phyloP scores from a whole-genome alignment of 2,888 invertebrate species.

The Drosophila diplacantha region DNA sequence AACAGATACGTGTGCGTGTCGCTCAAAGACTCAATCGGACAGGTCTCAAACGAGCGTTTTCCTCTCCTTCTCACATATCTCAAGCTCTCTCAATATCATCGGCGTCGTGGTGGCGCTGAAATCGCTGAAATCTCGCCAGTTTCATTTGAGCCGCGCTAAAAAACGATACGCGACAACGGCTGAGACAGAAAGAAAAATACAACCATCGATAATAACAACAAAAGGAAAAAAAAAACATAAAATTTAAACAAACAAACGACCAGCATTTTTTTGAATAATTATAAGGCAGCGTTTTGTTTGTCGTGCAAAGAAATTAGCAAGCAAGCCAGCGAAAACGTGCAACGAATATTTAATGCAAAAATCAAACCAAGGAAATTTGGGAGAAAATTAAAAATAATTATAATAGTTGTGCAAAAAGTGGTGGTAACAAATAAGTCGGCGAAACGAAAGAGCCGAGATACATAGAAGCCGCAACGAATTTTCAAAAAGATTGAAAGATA shows the following conservation, averaged over 20 bases:
- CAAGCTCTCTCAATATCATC: constrained; percentile 45
- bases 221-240: constrained; percentile 10
- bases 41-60: constrained; percentile 44
- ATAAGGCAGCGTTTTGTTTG: constrained; percentile 32
- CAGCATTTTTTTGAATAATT: constrained; percentile 35
- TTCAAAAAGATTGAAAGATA: constrained; percentile 25
- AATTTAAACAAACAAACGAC: constrained; percentile 35
- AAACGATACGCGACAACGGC: constrained; percentile 70
- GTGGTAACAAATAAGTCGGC: constrained; percentile 5
- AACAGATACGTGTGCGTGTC: constrained; percentile 50
- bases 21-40: constrained; percentile 65
- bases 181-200: constrained; percentile 24
- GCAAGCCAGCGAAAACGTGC: constrained; percentile 39
- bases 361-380: neutral
- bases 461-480: constrained; percentile 39
- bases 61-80: constrained; percentile 38
- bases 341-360: constrained; percentile 45
- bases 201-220: constrained; percentile 24
- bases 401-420: constrained; percentile 14
- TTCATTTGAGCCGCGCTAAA: constrained; percentile 77
- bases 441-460: constrained; percentile 18
- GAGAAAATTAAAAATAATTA: constrained; percentile 3
- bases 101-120: constrained; percentile 37
- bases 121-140: constrained; percentile 70
- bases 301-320: constrained; percentile 38